Evolutionary conservation across 2,113 vertebrate species (phyloP), one percentile per base, ranked within the genome.

Genomic region (Hymenochirus boettgeri): DNA sequence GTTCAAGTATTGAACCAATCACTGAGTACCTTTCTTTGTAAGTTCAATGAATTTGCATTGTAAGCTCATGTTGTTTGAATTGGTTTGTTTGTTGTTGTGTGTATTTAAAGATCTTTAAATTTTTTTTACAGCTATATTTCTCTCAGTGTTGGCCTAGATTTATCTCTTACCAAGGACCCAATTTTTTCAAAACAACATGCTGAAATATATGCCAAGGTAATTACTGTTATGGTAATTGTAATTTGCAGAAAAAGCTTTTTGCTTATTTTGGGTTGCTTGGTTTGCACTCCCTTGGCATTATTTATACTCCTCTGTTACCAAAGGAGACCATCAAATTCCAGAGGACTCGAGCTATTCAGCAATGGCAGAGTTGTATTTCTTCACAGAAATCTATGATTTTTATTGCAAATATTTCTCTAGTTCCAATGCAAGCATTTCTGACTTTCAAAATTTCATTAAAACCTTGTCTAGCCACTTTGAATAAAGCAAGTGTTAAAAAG

Each of bases 151-250:
- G 42, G 27, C 2, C 6, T 57, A 7, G 62, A 65, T 12, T 2
- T 65, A 3, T 46, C 52, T 23, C 62, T 65, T 57, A 25, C 46
- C 8, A 29, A 29, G 33, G 12, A 56, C 15, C 52, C 39, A 47
- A 52, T 56, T 7, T 47, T 65, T 33, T 21, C 53, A n/a, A 26
- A 57, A 3, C 39, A 19, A 1, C 24, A 31, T 10, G 62, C 51
- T n/a, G 39, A 31, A 2, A 23, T 65, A 18, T 52, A 29, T 23
- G 22, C 45, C n/a, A 56, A 65, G 62, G 62, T 64, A 56, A 37
- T 10, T 6, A 15, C 12, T 9, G 7, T 7, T 11, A 15, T 39
- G 19, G 1, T 4, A 2, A 3, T 9, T 5, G 1, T 11, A 27
- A 25, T 8, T 23, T n/a, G 12, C 37, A 12, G 6, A 8, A 18